These are phyloP conservation scores for Lasioglossum baleicum DNA, from an alignment of 1,140 invertebrate genomes.

Conservation along the genomic window DNA sequence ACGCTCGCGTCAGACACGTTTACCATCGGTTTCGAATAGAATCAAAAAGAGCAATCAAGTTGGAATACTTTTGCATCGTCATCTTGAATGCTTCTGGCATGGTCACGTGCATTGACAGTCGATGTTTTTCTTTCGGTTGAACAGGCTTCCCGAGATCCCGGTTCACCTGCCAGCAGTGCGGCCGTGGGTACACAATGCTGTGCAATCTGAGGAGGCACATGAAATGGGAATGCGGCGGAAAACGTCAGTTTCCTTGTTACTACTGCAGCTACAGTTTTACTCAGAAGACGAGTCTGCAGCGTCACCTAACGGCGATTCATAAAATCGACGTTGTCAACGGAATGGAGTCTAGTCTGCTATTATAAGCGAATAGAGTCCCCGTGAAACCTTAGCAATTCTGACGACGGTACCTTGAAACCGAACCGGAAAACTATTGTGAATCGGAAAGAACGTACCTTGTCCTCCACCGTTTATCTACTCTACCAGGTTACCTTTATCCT, in stretches of 20 bases:
- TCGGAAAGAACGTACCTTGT: neutral
- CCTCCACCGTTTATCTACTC: neutral
- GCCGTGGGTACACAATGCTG: slow-evolving; percentile 68
- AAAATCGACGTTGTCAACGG: slow-evolving; percentile 52
- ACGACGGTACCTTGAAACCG: neutral
- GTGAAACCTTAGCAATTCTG: neutral
- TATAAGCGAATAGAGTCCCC: slow-evolving; percentile 3
- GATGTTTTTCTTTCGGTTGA: slow-evolving; percentile 39
- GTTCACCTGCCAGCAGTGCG: slow-evolving; percentile 67
- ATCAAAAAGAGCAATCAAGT: too few species aligned
- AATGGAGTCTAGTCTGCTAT: slow-evolving; percentile 32
- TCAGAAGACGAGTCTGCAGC: slow-evolving; percentile 73
- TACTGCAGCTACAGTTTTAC: slow-evolving; percentile 73
- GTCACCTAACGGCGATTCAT: slow-evolving; percentile 66
- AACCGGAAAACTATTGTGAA: too few species aligned
- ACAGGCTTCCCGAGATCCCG: slow-evolving; percentile 44
- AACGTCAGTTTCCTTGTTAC: slow-evolving; percentile 70
- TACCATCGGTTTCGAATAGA: neutral
- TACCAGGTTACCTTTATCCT: neutral
- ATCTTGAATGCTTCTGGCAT: neutral
- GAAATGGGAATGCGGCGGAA: slow-evolving; percentile 75
- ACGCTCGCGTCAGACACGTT: neutral
- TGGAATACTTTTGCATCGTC: too few species aligned
- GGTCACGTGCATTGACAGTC: neutral
- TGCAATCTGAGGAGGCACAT: slow-evolving; percentile 72